Evolutionary conservation across 37 sponge, comb jelly and placozoan genomes (phyloP).

Genomic region (Dysidea cf. avara): DNA sequence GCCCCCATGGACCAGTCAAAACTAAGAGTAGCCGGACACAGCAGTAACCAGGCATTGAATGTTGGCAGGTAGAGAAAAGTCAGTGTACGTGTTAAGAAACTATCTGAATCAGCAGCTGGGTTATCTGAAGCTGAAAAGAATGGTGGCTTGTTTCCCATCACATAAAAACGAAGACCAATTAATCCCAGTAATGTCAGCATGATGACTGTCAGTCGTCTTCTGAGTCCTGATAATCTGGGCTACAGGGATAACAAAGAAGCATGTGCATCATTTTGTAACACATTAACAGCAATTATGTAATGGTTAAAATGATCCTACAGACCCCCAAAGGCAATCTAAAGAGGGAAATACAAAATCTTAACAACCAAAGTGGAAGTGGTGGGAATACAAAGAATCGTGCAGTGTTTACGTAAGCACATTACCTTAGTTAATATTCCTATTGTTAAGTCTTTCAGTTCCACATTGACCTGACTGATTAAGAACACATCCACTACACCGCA

Average conservation of each 20-base stretch:
- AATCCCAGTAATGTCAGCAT: constrained; percentile 4
- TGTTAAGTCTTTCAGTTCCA: not conserved
- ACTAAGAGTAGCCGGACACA: constrained; percentile 76
- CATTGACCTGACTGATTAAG: not conserved
- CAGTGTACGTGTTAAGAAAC: constrained; percentile 49
- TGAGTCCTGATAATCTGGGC: not conserved
- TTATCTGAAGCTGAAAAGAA: constrained; percentile 81
- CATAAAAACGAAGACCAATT: constrained; percentile 28
- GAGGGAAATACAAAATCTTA: too few species aligned
- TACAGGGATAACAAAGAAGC: constrained; percentile 1
- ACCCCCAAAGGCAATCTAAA: too few species aligned
- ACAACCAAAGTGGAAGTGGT: too few species aligned
- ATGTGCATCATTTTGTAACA: not conserved
- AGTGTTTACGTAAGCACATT: too few species aligned
- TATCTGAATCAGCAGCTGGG: constrained; percentile 69
- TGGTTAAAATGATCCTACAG: not conserved
- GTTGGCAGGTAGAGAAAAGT: constrained; percentile 73
- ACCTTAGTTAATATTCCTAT: constrained; percentile 1
- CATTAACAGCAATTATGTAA: not conserved
- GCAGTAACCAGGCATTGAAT: constrained; percentile 70
- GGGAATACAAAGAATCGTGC: too few species aligned
- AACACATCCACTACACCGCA: constrained; percentile 26
- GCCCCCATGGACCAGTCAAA: constrained; percentile 96
- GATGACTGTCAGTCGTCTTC: not conserved
- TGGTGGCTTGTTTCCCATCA: constrained; percentile 53